Percentiles rank a stretch among this genome's conserved stretches.
Conservation (phyloP, 1,140 invertebrate species). For the Listronotus bonariensis region DNA sequence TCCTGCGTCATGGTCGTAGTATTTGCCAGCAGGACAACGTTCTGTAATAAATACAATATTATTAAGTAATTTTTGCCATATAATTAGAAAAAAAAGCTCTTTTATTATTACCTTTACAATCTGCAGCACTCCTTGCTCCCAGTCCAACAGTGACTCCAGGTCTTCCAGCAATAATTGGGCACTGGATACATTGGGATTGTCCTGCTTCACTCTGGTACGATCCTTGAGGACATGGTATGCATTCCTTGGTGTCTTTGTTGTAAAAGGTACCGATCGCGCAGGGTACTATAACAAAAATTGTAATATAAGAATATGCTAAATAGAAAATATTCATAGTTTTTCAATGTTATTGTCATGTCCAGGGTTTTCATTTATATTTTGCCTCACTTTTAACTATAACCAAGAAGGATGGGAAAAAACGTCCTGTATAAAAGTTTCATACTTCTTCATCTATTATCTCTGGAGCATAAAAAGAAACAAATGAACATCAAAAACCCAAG, state of each 20-base stretch:
- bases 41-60: conserved; percentile 60
- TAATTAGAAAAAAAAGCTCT: not conserved
- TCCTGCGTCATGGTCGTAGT: conserved; percentile 83
- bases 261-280: conserved; percentile 93
- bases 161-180: conserved; percentile 84
- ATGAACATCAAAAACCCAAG: too few species aligned
- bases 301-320: too few species aligned
- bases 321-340: too few species aligned
- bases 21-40: conserved; percentile 88
- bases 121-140: conserved; percentile 82
- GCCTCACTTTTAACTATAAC: too few species aligned
- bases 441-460: too few species aligned
- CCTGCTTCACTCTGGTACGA: conserved; percentile 94
- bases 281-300: conserved; percentile 72
- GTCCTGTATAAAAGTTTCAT: too few species aligned
- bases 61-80: not conserved
- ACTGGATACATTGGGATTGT: conserved; percentile 84
- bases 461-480: too few species aligned
- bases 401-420: too few species aligned
- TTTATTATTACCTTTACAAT: conserved; percentile 78
- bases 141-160: conserved; percentile 83
- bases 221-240: conserved; percentile 84
- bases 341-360: too few species aligned
- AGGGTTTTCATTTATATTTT: too few species aligned
- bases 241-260: conserved; percentile 73